Base-by-base conservation (phyloP, 2,797 vertebrate genomes). In the Sebastes matsubarae region DNA sequence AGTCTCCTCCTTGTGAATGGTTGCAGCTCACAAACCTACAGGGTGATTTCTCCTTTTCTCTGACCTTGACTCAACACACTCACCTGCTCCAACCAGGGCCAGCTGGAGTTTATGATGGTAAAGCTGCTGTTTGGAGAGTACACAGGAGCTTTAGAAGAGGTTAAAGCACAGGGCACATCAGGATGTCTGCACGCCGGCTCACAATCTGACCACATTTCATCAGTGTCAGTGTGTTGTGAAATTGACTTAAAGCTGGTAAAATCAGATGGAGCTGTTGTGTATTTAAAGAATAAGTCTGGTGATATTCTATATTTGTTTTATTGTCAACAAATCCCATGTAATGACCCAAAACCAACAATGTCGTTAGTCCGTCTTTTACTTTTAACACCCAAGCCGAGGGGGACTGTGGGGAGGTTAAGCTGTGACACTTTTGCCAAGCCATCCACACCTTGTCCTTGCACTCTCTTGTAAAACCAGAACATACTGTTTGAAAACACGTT, bases 81-180 rank as follows among this genome's bases (percentile, higher is more conserved):
- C 72, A 89, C 85, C 87, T 82, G 64, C 71, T 87, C 67, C 64
- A 4, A 27, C 55, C 6, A 4, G 9, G 30, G 11, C 50, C 78
- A 42, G 72, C 68, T 67, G 61, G 52, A 67, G 4, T 65, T 54
- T 34, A 25, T 59, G 71, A 27, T 2, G 65, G 75, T 30, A 74
- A 77, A 57, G 59, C 75, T 80, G 72, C 87, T 83, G 79, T 77
- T 75, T n/a, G 75, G 74, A 83, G 76, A 81, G 68, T 79, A 83
- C 87, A 90, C 20, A 54, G 61, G 36, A 81, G 85, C 81, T 61
- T 64, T 46, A 12, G 6, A 32, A 70, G 34, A 85, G 80, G 78
- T 82, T 77, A 78, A 82, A 88, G 89, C 85, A 78, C 70, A 75
- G 60, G 55, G 81, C 75, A 81, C 29, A 81, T 86, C 82, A 83